phyloP scores from a whole-genome alignment of 64 coral and sea anemone genomes.

The Hydrozoanthus tunicans region DNA sequence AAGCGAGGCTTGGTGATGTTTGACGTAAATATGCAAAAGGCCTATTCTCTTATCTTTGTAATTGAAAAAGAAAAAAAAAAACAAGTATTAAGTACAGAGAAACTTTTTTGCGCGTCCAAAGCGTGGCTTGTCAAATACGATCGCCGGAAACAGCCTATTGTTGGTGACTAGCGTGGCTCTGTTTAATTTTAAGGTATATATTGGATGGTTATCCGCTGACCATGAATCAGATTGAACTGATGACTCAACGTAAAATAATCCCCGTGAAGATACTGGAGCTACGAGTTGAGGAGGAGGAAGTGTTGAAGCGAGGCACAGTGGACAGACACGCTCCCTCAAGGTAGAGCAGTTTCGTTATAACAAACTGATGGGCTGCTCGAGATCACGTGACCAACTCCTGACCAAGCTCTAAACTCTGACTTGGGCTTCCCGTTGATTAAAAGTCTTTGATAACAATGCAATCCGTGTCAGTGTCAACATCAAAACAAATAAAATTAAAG shows the following conservation, averaged over 20 bases:
- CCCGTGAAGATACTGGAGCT: slow-evolving; percentile 94
- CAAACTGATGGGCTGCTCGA: background rate
- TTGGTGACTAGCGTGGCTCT: background rate
- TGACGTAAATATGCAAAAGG: too few relatives aligned
- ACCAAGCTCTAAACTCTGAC: too few relatives aligned
- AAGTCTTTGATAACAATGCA: too few relatives aligned
- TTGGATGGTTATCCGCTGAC: slow-evolving; percentile 94
- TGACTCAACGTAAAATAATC: slow-evolving; percentile 96
- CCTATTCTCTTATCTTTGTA: background rate
- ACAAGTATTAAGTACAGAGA: too few relatives aligned
- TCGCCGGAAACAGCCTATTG: background rate
- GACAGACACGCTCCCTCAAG: slow-evolving; percentile 87
- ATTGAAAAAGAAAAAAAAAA: background rate
- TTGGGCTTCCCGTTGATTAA: too few relatives aligned
- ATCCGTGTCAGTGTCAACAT: too few relatives aligned
- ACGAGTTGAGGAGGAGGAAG: slow-evolving; percentile 84
- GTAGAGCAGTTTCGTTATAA: slow-evolving; percentile 16
- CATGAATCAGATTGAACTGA: slow-evolving; percentile 76
- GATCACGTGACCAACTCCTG: too few relatives aligned
- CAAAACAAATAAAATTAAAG: too few relatives aligned
- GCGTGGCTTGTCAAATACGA: background rate
- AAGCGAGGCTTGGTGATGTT: too few relatives aligned
- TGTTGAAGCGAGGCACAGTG: slow-evolving; percentile 74
- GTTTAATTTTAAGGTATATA: slow-evolving; percentile 65
- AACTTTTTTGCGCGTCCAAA: too few relatives aligned